These are phyloP conservation scores for Ciconia maguari DNA, from an alignment of 2,113 vertebrate species.

Conservation along the genomic window DNA sequence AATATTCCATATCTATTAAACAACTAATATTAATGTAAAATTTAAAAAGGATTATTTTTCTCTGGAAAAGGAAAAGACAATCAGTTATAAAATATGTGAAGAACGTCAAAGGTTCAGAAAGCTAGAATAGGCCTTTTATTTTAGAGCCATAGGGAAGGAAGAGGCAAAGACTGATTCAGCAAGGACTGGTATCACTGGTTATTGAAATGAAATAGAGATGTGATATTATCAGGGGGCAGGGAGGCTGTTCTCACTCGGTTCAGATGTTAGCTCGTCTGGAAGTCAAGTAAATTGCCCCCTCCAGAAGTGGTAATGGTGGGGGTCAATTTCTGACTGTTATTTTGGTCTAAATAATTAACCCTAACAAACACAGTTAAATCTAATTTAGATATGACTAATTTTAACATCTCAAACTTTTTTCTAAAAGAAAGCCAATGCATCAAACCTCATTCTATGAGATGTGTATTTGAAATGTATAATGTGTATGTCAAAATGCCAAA, in stretches of 20 bases:
- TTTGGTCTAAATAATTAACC: neutral
- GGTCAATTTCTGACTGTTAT: neutral
- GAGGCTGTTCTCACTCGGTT: neutral
- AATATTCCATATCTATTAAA: neutral
- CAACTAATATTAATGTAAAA: neutral
- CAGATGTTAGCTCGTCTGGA: neutral
- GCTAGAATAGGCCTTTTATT: neutral
- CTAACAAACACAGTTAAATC: neutral
- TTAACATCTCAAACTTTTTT: neutral
- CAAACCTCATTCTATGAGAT: neutral
- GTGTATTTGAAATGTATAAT: neutral
- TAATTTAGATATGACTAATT: neutral
- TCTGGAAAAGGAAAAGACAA: neutral
- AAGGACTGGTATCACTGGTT: neutral
- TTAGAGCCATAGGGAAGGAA: neutral
- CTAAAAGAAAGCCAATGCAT: neutral
- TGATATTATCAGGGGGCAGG: neutral
- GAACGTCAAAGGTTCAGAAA: neutral
- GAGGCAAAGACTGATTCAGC: neutral
- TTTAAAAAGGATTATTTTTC: neutral
- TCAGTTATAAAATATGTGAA: neutral
- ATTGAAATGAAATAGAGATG: neutral
- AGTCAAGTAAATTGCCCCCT: neutral
- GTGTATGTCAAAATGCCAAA: neutral
- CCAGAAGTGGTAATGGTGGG: neutral